A percentile compares a stretch with the other conserved stretches of the same genome.
These are phyloP conservation scores for Stenodema calcarata DNA, from an alignment of 2,888 invertebrate genomes.

Conservation along the genomic window DNA sequence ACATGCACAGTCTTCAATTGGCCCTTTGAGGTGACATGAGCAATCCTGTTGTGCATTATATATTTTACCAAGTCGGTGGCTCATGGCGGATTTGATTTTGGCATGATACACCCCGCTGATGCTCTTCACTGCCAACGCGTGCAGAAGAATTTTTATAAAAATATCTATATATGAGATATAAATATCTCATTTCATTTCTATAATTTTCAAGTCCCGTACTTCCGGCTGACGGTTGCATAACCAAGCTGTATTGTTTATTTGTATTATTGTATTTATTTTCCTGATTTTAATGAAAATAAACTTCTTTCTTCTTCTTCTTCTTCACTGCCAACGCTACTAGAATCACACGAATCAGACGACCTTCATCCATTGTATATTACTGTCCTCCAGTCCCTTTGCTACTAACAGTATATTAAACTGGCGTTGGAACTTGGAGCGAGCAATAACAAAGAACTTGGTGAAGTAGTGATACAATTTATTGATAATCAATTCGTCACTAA, in stretches of 20 bases:
- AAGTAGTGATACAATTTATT: too few species aligned
- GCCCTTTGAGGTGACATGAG: conserved; percentile 75
- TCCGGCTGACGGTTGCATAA: too few species aligned
- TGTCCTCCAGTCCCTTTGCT: neutral
- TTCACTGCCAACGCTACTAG: neutral
- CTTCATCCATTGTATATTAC: neutral
- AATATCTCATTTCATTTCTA: too few species aligned
- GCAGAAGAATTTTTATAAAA: too few species aligned
- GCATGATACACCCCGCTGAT: neutral
- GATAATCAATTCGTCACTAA: too few species aligned
- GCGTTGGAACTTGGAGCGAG: neutral
- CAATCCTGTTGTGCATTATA: neutral
- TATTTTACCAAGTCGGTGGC: neutral
- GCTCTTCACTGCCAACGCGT: neutral
- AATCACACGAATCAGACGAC: neutral
- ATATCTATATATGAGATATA: too few species aligned
- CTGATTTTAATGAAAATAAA: too few species aligned
- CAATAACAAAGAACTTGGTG: neutral
- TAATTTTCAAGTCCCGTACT: too few species aligned
- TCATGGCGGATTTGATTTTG: neutral
- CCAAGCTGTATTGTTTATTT: too few species aligned
- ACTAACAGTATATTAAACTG: too few species aligned
- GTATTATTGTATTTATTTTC: too few species aligned
- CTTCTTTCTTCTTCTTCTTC: too few species aligned
- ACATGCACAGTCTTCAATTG: conserved; percentile 94